Conservation (phyloP, 2,797 vertebrate species). For the Mastacembelus armatus region DNA sequence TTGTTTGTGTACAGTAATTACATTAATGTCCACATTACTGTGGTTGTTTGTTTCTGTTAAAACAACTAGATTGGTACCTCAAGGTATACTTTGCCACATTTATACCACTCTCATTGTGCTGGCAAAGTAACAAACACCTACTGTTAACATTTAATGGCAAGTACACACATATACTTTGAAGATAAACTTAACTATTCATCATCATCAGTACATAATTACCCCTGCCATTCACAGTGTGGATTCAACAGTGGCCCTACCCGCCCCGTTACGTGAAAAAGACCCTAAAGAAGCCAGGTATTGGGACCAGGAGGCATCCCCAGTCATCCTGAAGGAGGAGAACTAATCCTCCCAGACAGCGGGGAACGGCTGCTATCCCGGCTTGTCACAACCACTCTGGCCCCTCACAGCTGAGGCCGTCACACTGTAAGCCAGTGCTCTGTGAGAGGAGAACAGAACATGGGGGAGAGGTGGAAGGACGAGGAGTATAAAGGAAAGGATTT, state of each 20-base stretch:
- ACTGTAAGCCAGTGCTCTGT: conserved; percentile 40
- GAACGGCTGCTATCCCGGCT: conserved; percentile 72
- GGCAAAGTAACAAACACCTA: neutral
- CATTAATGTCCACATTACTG: conserved; percentile 27
- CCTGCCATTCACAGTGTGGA: neutral
- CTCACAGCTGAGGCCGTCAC: conserved; percentile 71
- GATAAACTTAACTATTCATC: neutral
- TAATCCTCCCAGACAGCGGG: conserved; percentile 77
- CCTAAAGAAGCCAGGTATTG: conserved; percentile 49
- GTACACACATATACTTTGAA: neutral
- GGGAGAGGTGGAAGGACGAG: conserved; percentile 14
- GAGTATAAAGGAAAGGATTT: conserved; percentile 49
- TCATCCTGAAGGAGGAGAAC: conserved; percentile 50
- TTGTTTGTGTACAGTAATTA: conserved; percentile 32
- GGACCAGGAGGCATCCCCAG: conserved; percentile 58
- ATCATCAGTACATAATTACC: neutral
- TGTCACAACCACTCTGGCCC: conserved; percentile 78
- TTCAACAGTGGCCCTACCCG: neutral
- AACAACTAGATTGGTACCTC: neutral
- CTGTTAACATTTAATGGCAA: neutral
- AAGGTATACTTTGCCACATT: neutral
- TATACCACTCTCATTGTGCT: neutral
- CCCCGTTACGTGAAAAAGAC: conserved; percentile 10
- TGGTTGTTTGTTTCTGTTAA: conserved; percentile 14
- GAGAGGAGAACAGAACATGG: conserved; percentile 43